Conservation (phyloP, 2,113 vertebrate genomes). For the Abramis brama region DNA sequence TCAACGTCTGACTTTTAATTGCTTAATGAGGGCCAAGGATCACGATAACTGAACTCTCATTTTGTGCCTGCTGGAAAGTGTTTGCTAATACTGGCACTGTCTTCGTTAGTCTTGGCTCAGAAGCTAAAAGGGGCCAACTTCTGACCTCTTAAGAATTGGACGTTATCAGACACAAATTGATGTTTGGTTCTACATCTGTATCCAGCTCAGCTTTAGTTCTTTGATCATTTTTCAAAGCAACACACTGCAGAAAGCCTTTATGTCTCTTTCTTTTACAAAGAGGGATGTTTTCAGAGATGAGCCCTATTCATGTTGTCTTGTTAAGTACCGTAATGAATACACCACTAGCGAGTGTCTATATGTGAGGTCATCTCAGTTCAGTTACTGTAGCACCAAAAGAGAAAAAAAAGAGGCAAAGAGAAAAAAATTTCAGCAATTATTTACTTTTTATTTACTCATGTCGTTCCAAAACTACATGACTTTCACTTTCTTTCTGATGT, state of each 20-base stretch:
- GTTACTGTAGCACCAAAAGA: slow-evolving; percentile 40
- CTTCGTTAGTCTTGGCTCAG: slow-evolving; percentile 71
- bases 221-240: slow-evolving; percentile 78
- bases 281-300: slow-evolving; percentile 43
- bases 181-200: slow-evolving; percentile 69
- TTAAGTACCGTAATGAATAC: slow-evolving; percentile 56
- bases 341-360: slow-evolving; percentile 32
- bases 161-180: slow-evolving; percentile 75
- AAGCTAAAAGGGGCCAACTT: slow-evolving; percentile 65
- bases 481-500: background rate
- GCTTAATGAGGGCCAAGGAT: slow-evolving; percentile 59
- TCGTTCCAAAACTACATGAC: background rate
- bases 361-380: slow-evolving; percentile 39
- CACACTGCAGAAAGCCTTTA: slow-evolving; percentile 46
- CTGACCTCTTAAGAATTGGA: slow-evolving; percentile 66
- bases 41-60: slow-evolving; percentile 66
- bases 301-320: slow-evolving; percentile 38
- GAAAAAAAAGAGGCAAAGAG: slow-evolving; percentile 42
- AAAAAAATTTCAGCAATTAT: background rate
- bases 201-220: slow-evolving; percentile 59
- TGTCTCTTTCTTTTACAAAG: slow-evolving; percentile 42
- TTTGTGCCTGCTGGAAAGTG: slow-evolving; percentile 36
- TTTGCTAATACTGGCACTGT: slow-evolving; percentile 61
- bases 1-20: slow-evolving; percentile 56
- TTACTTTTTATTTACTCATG: background rate